These are phyloP conservation scores for Leptobrachium ailaonicum DNA, from an alignment of 2,113 vertebrate species.

Conservation along the genomic window DNA sequence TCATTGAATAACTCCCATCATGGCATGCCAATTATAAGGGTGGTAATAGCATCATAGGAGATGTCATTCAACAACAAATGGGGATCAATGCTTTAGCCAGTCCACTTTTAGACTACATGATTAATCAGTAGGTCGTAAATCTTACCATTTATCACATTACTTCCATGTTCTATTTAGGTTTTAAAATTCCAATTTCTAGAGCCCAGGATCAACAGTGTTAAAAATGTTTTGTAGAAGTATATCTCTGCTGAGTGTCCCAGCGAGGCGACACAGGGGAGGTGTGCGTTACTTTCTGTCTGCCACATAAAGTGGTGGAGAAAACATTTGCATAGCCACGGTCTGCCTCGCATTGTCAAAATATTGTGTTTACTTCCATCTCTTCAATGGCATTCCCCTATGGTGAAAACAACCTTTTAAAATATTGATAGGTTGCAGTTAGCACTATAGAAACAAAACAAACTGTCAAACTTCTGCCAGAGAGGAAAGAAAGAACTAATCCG, in stretches of 20 bases:
- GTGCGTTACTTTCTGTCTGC: background rate
- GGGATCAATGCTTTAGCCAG: no score
- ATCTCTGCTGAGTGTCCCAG: background rate
- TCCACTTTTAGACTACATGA: no score
- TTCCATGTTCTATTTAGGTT: no score
- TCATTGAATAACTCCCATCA: no score
- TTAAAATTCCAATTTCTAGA: background rate
- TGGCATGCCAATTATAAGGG: no score
- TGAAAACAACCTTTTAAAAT: slow-evolving; percentile 33
- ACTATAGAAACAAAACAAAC: slow-evolving; percentile 21
- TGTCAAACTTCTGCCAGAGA: slow-evolving; percentile 11
- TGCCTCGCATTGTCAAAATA: slow-evolving; percentile 11
- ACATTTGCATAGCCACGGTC: slow-evolving; percentile 2
- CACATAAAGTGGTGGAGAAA: background rate
- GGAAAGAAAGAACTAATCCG: background rate
- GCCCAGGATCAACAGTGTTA: background rate
- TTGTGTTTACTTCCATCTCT: slow-evolving; percentile 31
- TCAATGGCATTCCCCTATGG: background rate
- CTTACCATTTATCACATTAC: no score
- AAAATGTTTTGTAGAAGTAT: background rate
- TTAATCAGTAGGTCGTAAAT: no score
- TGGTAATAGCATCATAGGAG: no score
- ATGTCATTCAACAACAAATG: no score
- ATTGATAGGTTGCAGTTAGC: slow-evolving; percentile 34
- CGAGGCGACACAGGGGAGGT: background rate